phyloP scores from a whole-genome alignment of 2,888 invertebrate genomes.

The Andrena camellia region DNA sequence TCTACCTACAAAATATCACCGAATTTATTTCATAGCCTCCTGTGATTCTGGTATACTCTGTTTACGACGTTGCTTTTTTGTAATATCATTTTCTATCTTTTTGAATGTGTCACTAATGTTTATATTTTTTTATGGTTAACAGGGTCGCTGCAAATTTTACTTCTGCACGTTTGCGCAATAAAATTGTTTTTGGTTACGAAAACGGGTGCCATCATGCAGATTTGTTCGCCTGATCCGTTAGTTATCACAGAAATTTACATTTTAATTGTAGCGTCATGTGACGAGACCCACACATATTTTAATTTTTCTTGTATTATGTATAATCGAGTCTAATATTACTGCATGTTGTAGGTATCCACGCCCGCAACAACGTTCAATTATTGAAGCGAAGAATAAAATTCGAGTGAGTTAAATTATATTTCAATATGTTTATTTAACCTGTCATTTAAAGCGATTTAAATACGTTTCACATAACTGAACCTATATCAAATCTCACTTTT shows the following conservation, averaged over 20 bases:
- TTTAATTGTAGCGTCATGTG: background rate
- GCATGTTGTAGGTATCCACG: slow-evolving; percentile 35
- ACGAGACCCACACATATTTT: background rate
- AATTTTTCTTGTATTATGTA: background rate
- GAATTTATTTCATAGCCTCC: slow-evolving; percentile 11
- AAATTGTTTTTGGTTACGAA: background rate
- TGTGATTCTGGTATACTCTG: background rate
- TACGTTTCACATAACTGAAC: background rate
- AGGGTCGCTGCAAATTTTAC: slow-evolving; percentile 10
- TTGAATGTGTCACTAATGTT: background rate
- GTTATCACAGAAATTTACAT: slow-evolving; percentile 44
- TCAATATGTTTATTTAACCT: background rate
- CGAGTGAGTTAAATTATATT: slow-evolving; percentile 68
- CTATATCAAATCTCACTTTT: too few species aligned
- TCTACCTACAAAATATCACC: background rate
- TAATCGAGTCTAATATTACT: background rate
- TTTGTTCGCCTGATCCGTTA: slow-evolving; percentile 77
- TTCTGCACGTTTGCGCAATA: background rate
- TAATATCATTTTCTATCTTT: background rate
- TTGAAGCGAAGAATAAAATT: slow-evolving; percentile 78
- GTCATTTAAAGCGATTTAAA: background rate
- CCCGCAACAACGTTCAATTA: slow-evolving; percentile 69
- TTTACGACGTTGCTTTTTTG: slow-evolving; percentile 2
- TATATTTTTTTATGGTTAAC: slow-evolving; percentile 11
- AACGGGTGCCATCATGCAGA: slow-evolving; percentile 78